These are phyloP conservation scores for Eurois occulta DNA, from an alignment of 2,888 invertebrate species.

Conservation along the genomic window DNA sequence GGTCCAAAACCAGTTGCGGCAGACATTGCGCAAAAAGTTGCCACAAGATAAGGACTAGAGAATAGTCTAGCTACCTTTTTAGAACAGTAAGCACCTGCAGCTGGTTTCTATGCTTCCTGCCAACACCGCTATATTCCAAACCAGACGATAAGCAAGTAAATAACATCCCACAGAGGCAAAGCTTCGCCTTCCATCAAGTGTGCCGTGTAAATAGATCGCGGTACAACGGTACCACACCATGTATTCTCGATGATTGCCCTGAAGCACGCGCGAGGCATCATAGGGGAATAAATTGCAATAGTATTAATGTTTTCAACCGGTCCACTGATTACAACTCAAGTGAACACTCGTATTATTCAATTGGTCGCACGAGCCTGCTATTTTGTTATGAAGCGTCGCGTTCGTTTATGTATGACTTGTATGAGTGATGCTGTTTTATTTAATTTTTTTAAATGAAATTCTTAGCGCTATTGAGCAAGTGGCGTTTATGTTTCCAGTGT, in stretches of 20 bases:
- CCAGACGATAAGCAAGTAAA: conserved; percentile 54
- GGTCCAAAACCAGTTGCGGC: not conserved
- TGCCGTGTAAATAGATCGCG: conserved; percentile 80
- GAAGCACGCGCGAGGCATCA: conserved; percentile 79
- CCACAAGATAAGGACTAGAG: conserved; percentile 12
- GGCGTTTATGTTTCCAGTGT: conserved; percentile 13
- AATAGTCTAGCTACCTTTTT: conserved; percentile 20
- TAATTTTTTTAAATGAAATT: not conserved
- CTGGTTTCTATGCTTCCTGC: conserved; percentile 39
- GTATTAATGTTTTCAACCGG: conserved; percentile 83
- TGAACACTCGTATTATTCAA: conserved; percentile 82
- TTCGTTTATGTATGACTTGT: conserved; percentile 28
- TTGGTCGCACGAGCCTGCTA: conserved; percentile 75
- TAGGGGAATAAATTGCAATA: conserved; percentile 84
- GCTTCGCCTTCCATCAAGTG: conserved; percentile 73
- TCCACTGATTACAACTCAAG: conserved; percentile 80
- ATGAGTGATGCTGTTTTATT: conserved; percentile 9
- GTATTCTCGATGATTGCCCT: conserved; percentile 81
- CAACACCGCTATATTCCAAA: conserved; percentile 47
- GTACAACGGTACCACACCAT: conserved; percentile 82
- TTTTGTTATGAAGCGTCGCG: conserved; percentile 72
- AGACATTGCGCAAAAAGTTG: conserved; percentile 12
- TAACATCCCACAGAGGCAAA: conserved; percentile 57
- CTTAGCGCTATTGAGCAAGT: not conserved
- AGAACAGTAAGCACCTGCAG: conserved; percentile 26